Evolutionary conservation across 2,797 vertebrate species (phyloP), one percentile per base, ranked within the genome.

Genomic region (Cynopterus sphinx): DNA sequence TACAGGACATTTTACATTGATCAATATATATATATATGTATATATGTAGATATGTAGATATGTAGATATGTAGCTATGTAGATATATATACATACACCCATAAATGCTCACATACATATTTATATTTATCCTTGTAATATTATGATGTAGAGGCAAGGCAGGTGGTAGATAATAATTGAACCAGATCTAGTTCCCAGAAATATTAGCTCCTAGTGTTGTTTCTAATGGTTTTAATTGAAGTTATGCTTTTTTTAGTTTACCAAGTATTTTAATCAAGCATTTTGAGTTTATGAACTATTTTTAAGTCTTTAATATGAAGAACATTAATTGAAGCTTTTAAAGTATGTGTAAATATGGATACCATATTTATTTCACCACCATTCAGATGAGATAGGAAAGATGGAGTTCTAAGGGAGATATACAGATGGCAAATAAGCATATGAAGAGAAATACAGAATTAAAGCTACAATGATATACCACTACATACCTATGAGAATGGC

Each of bases 311-410:
- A 65, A 65, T 70, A 33, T 81, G 46, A 77, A 85, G 41, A 84
- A 83, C 75, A 26, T 55, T 94, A 75, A 75, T 94, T 59, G 49
- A 75, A 67, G 9, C 31, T 67, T 78, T 94, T 86, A 73, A 91
- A 86, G 49, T 71, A 70, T 63, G 8, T 53, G 4, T 73, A 71
- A 87, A 68, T 53, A 53, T 33, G 55, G 36, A 15, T 53, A 73
- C 53, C 43, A 63, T 33, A 53, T 81, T 79, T 78, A 79, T 63
- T 87, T 79, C 8, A 71, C 65, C 43, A 53, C 28, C 73, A 59
- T 61, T 51, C 41, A 87, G n/a, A 71, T 87, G 41, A 51, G 13
- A 33, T 79, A n/a, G 57, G 51, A 59, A 87, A 63, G 26, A 46
- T 74, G 15, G 33, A 53, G 10, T 77, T 92, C 26, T 11, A 74